Base-by-base conservation (phyloP, 2,113 vertebrate genomes). In the Archilochus colubris region DNA sequence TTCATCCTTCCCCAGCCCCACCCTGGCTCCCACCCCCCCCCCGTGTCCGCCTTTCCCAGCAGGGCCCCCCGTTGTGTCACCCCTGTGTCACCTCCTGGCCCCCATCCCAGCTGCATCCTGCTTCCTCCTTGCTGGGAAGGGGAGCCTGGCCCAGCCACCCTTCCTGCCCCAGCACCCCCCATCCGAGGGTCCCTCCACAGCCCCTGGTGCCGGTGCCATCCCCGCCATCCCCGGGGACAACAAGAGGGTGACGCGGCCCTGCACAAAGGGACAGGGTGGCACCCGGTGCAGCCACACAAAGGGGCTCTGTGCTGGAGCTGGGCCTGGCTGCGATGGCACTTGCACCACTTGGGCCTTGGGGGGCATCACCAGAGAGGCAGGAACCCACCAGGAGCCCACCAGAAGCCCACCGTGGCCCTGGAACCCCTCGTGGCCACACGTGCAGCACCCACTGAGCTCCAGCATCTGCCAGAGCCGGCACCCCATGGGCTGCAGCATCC, bases 61-160 rank as follows among this genome's bases (percentile, higher is more conserved):
- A 88, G 40, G 23, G 22, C 30, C 8, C 36, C 28, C 14, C 20
- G 12, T 43, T 59, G 78, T 88, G 21, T 73, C 84, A 76, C 33
- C 6, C 36, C 24, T 10, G 27, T 70, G 87, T 86, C 91, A 89
- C 75, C 50, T 38, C 55, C 91, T 83, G 61, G 25, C 46, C 66
- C 84, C 46, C 64, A 1, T 23, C 89, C 76, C 22, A 2, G 25
- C 30, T 6, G 1, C 19, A 58, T 72, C 86, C 86, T 74, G 86
- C 74, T 84, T 80, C 86, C 79, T 66, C 25, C 59, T 54, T 88
- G 59, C 79, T 77, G 51, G 53, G 72, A 87, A 13, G 6, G 7
- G 19, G 40, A 43, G 33, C 28, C 1, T 7, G 15, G 19, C 3
- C 16, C 3, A 1, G 9, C 4, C 7, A 3, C 66, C 40, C 73